Evolutionary conservation across 2,797 vertebrate genomes (phyloP), one percentile per base, ranked within the genome.

Genomic region (Amniataba percoides): DNA sequence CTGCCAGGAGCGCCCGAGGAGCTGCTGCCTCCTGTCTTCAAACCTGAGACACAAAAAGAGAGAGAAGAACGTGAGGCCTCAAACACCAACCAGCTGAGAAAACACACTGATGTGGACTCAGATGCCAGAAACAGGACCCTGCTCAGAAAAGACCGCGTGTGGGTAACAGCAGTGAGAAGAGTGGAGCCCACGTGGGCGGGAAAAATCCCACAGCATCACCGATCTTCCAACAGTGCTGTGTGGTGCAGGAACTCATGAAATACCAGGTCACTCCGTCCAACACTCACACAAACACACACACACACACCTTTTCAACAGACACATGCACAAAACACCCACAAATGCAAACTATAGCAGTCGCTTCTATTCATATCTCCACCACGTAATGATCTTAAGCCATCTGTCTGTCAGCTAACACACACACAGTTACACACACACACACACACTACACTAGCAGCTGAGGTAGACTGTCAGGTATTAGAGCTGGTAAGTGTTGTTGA

Each of bases 11-110:
- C 95, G 66, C 97, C 96, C 5, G 97, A 95, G 0, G 97, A 96
- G 43, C 97, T 96, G 55, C 94, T 95, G 62, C 97, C 97, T 69
- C 98, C 98, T 1, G 97, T 97, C 93, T 99, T 99, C 81, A 99
- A 96, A 86, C 98, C 98, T 99, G 70, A 19, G 21, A 67, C 39
- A 39, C 56, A 69, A 7, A 78, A 63, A 49, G 5, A 58, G 16
- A 46, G 48, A 76, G 21, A 52, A 36, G 39, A 80, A 61, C 1
- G 39, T 82, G 63, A 88, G 71, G 55, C 43, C 6, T 64, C 39
- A 55, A 73, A 84, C 80, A 61, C 48, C 45, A 68, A 82, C 69
- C 11, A n/a, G 12, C 58, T 69, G n/a, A 66, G 57, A 18, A 52
- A 59, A 79, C 62, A 67, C 77, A 75, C 46, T 61, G 53, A 73